Conservation (phyloP, 2,888 invertebrate genomes). For the Volucella zonaria region DNA sequence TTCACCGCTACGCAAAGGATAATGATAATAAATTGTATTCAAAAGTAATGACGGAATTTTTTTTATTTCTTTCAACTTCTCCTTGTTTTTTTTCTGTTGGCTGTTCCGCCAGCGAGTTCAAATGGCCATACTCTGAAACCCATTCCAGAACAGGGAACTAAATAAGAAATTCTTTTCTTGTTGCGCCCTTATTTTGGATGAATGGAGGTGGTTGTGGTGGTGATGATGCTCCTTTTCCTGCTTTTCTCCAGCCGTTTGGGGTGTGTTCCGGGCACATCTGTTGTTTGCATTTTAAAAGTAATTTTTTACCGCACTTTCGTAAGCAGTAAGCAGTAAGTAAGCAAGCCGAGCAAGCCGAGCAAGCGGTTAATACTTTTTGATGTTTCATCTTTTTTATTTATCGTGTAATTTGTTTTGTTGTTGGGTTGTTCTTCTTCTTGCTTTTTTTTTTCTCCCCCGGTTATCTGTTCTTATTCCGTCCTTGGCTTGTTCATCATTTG, state of each 20-base stretch:
- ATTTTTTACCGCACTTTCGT: slow-evolving; percentile 72
- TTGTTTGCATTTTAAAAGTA: slow-evolving; percentile 74
- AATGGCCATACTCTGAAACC: slow-evolving; percentile 45
- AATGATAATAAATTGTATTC: slow-evolving; percentile 74
- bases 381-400: slow-evolving; percentile 74
- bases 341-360: slow-evolving; percentile 45
- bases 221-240: slow-evolving; percentile 21
- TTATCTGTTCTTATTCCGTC: slow-evolving; percentile 39
- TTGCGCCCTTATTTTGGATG: slow-evolving; percentile 22
- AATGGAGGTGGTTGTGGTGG: neutral
- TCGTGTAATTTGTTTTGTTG: slow-evolving; percentile 72
- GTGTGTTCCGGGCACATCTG: slow-evolving; percentile 69
- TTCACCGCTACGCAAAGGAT: slow-evolving; percentile 70
- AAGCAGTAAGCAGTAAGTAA: no score
- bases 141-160: slow-evolving; percentile 43
- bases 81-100: neutral
- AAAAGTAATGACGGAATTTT: slow-evolving; percentile 72
- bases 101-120: slow-evolving; percentile 57
- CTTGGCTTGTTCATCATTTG: slow-evolving; percentile 67
- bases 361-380: slow-evolving; percentile 74
- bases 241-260: slow-evolving; percentile 18
- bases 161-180: slow-evolving; percentile 69
- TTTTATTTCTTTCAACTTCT: slow-evolving; percentile 16
- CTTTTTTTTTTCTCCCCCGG: slow-evolving; percentile 29
- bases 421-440: slow-evolving; percentile 23